Conservation (phyloP, 2,888 invertebrate species). For the Hylaea fasciaria region DNA sequence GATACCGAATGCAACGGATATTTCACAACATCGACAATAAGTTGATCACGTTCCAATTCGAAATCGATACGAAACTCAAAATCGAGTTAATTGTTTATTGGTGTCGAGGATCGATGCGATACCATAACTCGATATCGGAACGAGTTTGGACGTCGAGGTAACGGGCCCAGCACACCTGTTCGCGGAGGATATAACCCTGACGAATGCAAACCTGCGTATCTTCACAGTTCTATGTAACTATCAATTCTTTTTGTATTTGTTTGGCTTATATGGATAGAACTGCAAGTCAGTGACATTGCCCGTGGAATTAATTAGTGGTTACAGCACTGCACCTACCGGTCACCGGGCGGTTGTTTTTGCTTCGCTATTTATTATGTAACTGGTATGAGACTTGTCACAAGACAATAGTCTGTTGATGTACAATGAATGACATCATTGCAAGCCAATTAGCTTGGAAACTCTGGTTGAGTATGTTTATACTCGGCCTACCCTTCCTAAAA, state of each 20-base stretch:
- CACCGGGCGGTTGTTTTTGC: constrained; percentile 31
- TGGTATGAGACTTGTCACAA: constrained; percentile 8
- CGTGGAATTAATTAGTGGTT: constrained; percentile 46
- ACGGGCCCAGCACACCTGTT: constrained; percentile 67
- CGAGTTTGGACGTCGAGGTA: constrained; percentile 56
- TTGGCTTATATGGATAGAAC: constrained; percentile 6
- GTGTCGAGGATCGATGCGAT: constrained; percentile 46
- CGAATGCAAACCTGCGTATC: constrained; percentile 30
- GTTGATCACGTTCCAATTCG: constrained; percentile 25
- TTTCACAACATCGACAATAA: constrained; percentile 29
- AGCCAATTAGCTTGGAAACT: constrained; percentile 1
- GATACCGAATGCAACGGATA: constrained; percentile 25
- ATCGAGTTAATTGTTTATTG: constrained; percentile 26
- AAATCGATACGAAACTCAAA: constrained; percentile 32
- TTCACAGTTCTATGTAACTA: constrained; percentile 3
- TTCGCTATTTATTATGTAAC: constrained; percentile 9
- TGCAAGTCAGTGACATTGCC: constrained; percentile 52
- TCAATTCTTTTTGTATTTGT: constrained; percentile 14
- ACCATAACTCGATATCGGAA: constrained; percentile 55
- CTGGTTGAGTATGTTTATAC: no score
- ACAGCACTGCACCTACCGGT: constrained; percentile 47
- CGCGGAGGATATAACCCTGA: constrained; percentile 47
- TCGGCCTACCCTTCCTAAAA: no score
- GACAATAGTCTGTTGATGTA: constrained; percentile 6
- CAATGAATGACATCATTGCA: constrained; percentile 11